Evolutionary conservation across 2,113 vertebrate species (phyloP).

Genomic region (Melanotaenia duboulayi): DNA sequence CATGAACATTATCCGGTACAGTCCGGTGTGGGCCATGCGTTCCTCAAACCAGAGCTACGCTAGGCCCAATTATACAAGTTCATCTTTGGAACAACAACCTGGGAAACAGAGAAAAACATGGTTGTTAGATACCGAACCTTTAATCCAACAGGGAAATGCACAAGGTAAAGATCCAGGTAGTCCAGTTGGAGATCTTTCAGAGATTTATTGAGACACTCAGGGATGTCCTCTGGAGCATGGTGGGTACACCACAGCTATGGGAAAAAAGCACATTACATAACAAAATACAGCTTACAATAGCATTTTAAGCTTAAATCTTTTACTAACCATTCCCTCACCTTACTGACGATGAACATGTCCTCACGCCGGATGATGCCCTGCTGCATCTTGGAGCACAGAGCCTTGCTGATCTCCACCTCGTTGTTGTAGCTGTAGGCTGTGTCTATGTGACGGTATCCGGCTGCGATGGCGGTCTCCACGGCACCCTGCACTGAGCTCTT

Average conservation of each 20-base stretch:
- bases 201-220: conserved; percentile 75
- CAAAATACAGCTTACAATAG: too few relatives aligned
- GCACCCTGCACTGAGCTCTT: conserved; percentile 59
- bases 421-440: conserved; percentile 77
- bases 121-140: conserved; percentile 66
- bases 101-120: background rate
- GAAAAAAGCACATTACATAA: background rate
- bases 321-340: conserved; percentile 53
- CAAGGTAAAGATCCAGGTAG: conserved; percentile 83
- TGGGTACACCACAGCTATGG: conserved; percentile 78
- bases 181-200: conserved; percentile 79
- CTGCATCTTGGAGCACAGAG: conserved; percentile 76
- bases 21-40: too few relatives aligned
- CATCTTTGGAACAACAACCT: too few relatives aligned
- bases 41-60: too few relatives aligned
- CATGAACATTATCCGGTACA: too few relatives aligned
- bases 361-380: conserved; percentile 79
- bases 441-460: conserved; percentile 84
- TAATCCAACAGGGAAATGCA: conserved; percentile 82
- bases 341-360: conserved; percentile 84
- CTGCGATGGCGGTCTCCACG: conserved; percentile 80
- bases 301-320: too few relatives aligned
- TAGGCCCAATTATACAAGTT: too few relatives aligned
- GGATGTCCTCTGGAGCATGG: conserved; percentile 77
- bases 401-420: conserved; percentile 78